Evolutionary conservation across 2,113 vertebrate genomes (phyloP), one percentile per base, ranked within the genome.

Genomic region (Microtus oregoni): DNA sequence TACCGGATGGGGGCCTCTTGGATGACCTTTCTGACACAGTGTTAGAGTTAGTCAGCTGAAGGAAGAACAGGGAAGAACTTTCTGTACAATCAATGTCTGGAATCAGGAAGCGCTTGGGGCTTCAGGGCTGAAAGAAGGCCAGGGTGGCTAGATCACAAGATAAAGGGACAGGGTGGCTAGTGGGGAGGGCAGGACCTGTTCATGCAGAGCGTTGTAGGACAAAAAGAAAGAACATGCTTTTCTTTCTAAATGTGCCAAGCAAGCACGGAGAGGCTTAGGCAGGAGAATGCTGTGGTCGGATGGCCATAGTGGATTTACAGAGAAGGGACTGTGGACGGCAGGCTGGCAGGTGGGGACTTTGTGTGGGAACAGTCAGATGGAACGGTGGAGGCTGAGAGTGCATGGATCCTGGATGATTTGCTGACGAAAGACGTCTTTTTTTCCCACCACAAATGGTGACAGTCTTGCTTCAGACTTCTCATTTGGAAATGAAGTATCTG

Each of bases 101-200:
- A 70, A 70, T 81, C 61, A 90, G 35, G 41, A 95, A 92, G 52
- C 58, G 20, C 52, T 72, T 72, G 67, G n/a, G 58, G 89, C 30
- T 92, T 82, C 90, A 83, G 92, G 87, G 70, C 22, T 65, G 73
- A 78, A 94, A 95, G 67, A 79, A 83, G 44, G 77, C 41, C 47
- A 86, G 83, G 24, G 38, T 81, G 63, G 44, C 38, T 26, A 65
- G 44, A 92, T 67, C 30, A 52, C 30, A 70, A 32, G 70, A 91
- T 50, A 82, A 88, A 47, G 44, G 70, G 82, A 77, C 52, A 65
- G 67, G 86, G 50, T n/a, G 75, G 20, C 44, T 76, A 52, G 41
- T 70, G 92, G 78, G 55, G 28, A 90, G 52, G 73, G 73, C 65
- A 86, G 76, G 68, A 58, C 7, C 38, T 63, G 17, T 61, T 88